These are phyloP conservation scores for Dynastes tityus DNA, from an alignment of 2,888 invertebrate genomes.

Conservation along the genomic window DNA sequence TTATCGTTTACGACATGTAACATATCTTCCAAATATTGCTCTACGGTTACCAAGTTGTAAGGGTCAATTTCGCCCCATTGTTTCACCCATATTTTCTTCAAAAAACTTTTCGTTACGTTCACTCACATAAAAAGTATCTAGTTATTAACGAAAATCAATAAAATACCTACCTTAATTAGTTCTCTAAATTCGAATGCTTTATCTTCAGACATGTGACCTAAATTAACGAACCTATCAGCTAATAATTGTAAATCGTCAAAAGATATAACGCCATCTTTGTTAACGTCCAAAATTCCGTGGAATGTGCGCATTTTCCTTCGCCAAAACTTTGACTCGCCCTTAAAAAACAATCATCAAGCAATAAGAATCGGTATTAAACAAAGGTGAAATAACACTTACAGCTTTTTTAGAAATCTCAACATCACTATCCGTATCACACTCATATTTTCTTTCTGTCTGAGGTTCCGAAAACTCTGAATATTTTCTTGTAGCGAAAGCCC, in stretches of 20 bases:
- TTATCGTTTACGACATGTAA: conserved; percentile 86
- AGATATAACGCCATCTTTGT: conserved; percentile 89
- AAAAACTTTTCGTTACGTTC: conserved; percentile 54
- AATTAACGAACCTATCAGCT: conserved; percentile 81
- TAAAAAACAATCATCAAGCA: neutral
- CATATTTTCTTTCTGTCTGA: conserved; percentile 22
- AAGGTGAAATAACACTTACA: conserved; percentile 23
- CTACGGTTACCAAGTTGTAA: conserved; percentile 86
- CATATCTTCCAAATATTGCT: conserved; percentile 88
- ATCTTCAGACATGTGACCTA: conserved; percentile 81
- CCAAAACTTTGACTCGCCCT: conserved; percentile 82
- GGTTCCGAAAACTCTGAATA: conserved; percentile 1
- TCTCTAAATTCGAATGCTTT: conserved; percentile 81
- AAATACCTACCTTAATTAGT: conserved; percentile 77
- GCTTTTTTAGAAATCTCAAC: conserved; percentile 6
- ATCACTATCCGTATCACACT: conserved; percentile 17
- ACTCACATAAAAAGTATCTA: no score
- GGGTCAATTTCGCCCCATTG: conserved; percentile 88
- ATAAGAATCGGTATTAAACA: no score
- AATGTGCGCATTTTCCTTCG: conserved; percentile 89
- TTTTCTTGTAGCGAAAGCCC: conserved; percentile 13
- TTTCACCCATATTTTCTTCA: conserved; percentile 84
- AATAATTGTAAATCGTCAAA: conserved; percentile 86
- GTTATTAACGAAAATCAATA: conserved; percentile 14
- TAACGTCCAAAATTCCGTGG: conserved; percentile 86